Evolutionary conservation across 1,140 invertebrate species (phyloP).

Genomic region (Sitophilus oryzae): DNA sequence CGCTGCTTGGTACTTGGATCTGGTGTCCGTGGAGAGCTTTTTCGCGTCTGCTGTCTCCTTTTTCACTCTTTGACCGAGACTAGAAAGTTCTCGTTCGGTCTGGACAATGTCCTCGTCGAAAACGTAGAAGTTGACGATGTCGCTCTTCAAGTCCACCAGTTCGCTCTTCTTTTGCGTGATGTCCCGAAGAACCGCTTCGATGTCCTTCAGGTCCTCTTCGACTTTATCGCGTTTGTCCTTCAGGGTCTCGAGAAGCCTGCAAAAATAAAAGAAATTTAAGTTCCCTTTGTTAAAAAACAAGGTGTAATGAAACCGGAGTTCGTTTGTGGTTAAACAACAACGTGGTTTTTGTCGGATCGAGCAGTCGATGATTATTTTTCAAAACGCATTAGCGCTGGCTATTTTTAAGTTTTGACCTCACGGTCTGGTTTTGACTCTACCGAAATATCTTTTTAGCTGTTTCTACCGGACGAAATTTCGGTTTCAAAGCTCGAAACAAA

Average conservation of each 20-base stretch:
- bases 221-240: constrained; percentile 54
- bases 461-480: constrained; percentile 4
- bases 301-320: not conserved
- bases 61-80: constrained; percentile 45
- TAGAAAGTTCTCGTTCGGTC: constrained; percentile 49
- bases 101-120: constrained; percentile 61
- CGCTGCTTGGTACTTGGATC: constrained; percentile 58
- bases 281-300: not conserved
- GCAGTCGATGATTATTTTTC: constrained; percentile 9
- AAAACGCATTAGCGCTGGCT: constrained; percentile 14
- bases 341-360: constrained; percentile 3
- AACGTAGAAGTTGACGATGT: constrained; percentile 63
- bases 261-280: constrained; percentile 27
- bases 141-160: constrained; percentile 56
- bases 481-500: constrained; percentile 5
- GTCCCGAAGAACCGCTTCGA: constrained; percentile 54
- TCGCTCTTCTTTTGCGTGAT: constrained; percentile 58
- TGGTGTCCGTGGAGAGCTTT: constrained; percentile 57
- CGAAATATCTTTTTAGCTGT: constrained; percentile 23
- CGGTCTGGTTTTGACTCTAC: constrained; percentile 19
- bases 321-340: not conserved
- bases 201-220: constrained; percentile 54
- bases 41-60: constrained; percentile 54
- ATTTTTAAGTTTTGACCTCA: constrained; percentile 35
- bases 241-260: constrained; percentile 49